Percentiles rank a stretch among this genome's conserved stretches.
These are phyloP conservation scores for Germaria angustata DNA, from an alignment of 2,888 invertebrate genomes.

Conservation along the genomic window DNA sequence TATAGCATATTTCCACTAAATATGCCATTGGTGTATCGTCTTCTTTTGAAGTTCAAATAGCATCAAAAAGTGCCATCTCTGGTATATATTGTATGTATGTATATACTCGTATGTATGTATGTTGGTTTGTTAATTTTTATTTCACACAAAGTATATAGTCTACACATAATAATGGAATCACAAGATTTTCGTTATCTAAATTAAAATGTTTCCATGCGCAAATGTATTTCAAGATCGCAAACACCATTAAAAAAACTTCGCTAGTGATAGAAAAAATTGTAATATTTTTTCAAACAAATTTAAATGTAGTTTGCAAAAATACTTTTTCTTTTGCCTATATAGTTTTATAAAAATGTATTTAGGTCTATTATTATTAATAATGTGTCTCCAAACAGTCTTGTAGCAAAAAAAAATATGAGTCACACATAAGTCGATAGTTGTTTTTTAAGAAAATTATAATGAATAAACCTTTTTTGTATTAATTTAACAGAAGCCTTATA, in stretches of 20 bases:
- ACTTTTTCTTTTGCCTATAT: neutral
- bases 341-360: conserved; percentile 15
- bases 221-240: conserved; percentile 43
- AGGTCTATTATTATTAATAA: conserved; percentile 39
- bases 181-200: conserved; percentile 41
- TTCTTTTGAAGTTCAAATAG: no score
- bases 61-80: no score
- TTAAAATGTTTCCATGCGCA: conserved; percentile 11
- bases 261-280: conserved; percentile 12
- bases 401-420: conserved; percentile 39
- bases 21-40: no score
- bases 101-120: no score
- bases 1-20: no score
- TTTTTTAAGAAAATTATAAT: conserved; percentile 9
- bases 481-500: conserved; percentile 63
- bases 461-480: neutral
- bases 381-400: conserved; percentile 51
- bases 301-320: neutral
- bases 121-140: no score
- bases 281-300: neutral
- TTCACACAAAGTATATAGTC: neutral
- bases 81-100: no score
- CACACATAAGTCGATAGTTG: conserved; percentile 19
- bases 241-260: neutral
- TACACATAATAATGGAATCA: conserved; percentile 15